phyloP scores from a whole-genome alignment of 2,113 vertebrate species.

The Anarrhichthys ocellatus region DNA sequence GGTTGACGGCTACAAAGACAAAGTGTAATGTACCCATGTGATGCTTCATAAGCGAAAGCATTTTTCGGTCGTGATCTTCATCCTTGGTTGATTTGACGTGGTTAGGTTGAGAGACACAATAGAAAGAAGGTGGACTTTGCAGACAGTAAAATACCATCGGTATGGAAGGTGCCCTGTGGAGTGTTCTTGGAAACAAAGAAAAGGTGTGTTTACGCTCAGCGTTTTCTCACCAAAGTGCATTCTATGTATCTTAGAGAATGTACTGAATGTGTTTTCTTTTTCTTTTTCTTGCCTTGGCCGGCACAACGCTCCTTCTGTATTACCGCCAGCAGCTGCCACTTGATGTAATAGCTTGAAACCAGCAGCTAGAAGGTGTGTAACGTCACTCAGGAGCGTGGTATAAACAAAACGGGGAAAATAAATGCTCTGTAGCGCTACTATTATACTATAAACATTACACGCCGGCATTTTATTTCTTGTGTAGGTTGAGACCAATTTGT shows the following conservation, averaged over 20 bases:
- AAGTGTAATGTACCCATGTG: neutral
- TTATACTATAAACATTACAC: no score
- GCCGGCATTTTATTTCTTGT: no score
- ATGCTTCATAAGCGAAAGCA: neutral
- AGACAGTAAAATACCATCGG: neutral
- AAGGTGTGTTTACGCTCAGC: neutral
- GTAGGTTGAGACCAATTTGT: no score
- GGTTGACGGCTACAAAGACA: neutral
- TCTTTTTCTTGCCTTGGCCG: neutral
- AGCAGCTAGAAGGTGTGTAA: no score
- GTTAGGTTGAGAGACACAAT: neutral
- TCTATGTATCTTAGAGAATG: neutral
- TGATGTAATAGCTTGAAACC: no score
- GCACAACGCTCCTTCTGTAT: neutral
- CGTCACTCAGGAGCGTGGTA: no score
- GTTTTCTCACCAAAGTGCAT: neutral
- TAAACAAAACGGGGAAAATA: no score
- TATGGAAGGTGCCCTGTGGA: neutral
- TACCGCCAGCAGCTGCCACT: neutral
- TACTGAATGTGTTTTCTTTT: neutral
- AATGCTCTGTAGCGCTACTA: no score
- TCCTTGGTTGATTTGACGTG: conserved; percentile 27
- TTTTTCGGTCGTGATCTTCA: conserved; percentile 11
- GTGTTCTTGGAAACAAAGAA: neutral
- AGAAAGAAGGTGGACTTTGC: neutral